Evolutionary conservation across 2,888 invertebrate genomes (phyloP).

Genomic region (Ectobius pallidus): DNA sequence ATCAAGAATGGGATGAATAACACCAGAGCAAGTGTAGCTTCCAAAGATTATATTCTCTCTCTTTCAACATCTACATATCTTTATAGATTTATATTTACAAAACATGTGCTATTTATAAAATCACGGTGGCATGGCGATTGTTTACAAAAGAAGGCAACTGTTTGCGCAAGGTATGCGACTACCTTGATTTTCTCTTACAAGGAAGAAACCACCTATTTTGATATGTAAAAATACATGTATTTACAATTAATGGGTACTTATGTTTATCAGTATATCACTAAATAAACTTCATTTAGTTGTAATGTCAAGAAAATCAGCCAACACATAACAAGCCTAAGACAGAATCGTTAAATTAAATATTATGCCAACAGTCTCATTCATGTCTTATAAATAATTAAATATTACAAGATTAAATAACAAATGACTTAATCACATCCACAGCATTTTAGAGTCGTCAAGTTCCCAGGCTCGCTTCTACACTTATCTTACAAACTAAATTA

Average conservation of each 20-base stretch:
- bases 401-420: too few species aligned
- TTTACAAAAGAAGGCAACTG: constrained; percentile 42
- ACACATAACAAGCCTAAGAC: not conserved
- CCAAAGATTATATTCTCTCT: constrained; percentile 36
- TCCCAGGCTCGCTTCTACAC: too few species aligned
- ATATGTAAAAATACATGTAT: constrained; percentile 42
- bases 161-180: constrained; percentile 18
- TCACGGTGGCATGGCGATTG: constrained; percentile 34
- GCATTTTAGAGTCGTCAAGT: too few species aligned
- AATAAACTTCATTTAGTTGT: too few species aligned
- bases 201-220: constrained; percentile 36
- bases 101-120: constrained; percentile 40
- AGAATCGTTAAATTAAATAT: not conserved
- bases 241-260: constrained; percentile 38
- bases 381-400: too few species aligned
- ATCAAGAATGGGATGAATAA: too few species aligned
- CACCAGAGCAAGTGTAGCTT: too few species aligned
- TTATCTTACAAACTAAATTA: too few species aligned
- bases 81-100: constrained; percentile 39
- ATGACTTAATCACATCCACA: too few species aligned
- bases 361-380: not conserved
- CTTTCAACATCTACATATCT: constrained; percentile 38
- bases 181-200: constrained; percentile 36
- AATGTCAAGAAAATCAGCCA: too few species aligned
- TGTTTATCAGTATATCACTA: constrained; percentile 16